Conservation (phyloP, 2,888 invertebrate species). For the Sphaerophoria rueppellii region DNA sequence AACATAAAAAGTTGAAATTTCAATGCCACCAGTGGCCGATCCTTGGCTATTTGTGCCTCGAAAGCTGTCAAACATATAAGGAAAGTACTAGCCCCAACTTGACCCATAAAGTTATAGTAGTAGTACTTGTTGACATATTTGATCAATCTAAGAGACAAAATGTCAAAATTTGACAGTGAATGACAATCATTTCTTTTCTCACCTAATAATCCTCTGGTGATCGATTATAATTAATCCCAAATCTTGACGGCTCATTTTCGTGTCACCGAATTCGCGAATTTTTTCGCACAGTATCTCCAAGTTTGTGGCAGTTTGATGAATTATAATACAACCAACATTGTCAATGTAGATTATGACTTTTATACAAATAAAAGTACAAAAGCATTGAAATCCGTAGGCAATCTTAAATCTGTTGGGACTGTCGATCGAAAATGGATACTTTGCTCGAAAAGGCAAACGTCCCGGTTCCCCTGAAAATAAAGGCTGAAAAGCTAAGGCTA, state of each 20-base stretch:
- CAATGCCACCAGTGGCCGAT: slow-evolving; percentile 76
- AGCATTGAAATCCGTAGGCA: slow-evolving; percentile 75
- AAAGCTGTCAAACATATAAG: slow-evolving; percentile 79
- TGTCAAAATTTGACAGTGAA: not conserved
- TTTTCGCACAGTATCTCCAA: slow-evolving; percentile 77
- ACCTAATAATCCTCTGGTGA: slow-evolving; percentile 78
- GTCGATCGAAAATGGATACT: slow-evolving; percentile 76
- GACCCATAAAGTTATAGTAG: slow-evolving; percentile 76
- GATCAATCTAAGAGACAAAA: slow-evolving; percentile 66
- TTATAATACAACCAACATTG: slow-evolving; percentile 73
- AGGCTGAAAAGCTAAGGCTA: slow-evolving; percentile 76
- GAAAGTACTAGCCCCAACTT: slow-evolving; percentile 77
- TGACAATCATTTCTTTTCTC: not conserved
- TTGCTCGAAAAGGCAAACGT: slow-evolving; percentile 75
- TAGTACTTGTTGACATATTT: slow-evolving; percentile 75
- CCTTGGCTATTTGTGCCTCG: slow-evolving; percentile 76
- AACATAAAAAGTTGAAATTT: slow-evolving; percentile 78
- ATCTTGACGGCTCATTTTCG: slow-evolving; percentile 60
- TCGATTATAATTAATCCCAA: slow-evolving; percentile 75
- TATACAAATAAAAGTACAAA: slow-evolving; percentile 74
- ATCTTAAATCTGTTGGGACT: slow-evolving; percentile 39
- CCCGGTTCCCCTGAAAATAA: slow-evolving; percentile 68
- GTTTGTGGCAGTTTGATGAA: slow-evolving; percentile 77
- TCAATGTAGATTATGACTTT: slow-evolving; percentile 76
- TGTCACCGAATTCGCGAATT: slow-evolving; percentile 73